phyloP scores from a whole-genome alignment of 2,113 vertebrate species.

The Cyrtonyx montezumae region DNA sequence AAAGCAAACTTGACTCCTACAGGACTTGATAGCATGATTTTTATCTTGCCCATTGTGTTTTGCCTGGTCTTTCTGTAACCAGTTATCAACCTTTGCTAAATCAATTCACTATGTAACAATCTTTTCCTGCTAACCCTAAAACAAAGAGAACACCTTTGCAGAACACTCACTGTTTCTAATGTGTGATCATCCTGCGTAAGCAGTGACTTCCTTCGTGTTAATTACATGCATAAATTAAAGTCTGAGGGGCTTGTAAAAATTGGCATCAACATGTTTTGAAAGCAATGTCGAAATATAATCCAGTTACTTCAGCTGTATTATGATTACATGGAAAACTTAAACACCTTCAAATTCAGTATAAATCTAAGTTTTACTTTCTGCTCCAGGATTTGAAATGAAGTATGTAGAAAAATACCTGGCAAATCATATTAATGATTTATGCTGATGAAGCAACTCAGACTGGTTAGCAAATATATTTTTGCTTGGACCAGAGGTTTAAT shows the following conservation, averaged over 20 bases:
- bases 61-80: background rate
- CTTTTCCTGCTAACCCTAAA: background rate
- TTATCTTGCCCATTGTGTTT: background rate
- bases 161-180: background rate
- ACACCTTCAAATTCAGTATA: background rate
- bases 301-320: background rate
- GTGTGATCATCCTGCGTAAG: background rate
- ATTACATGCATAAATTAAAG: background rate
- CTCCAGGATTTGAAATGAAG: background rate
- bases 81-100: background rate
- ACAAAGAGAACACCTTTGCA: background rate
- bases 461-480: background rate
- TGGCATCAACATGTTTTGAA: background rate
- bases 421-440: background rate
- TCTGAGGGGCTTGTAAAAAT: background rate
- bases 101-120: background rate
- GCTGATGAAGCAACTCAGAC: background rate
- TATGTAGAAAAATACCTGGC: background rate
- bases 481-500: background rate
- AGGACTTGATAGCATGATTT: background rate
- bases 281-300: background rate
- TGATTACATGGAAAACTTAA: background rate
- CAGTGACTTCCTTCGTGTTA: background rate
- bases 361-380: background rate
- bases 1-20: background rate